Evolutionary conservation across 2,113 vertebrate species (phyloP).

Genomic region (Odocoileus virginianus): DNA sequence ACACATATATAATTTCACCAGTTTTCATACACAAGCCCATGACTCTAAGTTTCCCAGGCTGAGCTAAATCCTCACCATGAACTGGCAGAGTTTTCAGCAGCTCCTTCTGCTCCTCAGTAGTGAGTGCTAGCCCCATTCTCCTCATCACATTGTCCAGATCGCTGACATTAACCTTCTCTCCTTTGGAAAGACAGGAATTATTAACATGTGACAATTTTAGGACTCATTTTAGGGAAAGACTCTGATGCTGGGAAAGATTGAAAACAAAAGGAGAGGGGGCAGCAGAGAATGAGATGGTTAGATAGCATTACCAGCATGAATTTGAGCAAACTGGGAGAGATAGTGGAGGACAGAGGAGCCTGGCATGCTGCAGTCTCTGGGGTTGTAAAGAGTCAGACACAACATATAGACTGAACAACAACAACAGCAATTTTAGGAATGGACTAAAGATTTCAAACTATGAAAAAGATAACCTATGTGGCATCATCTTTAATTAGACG

Average conservation of each 20-base stretch:
- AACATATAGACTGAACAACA: neutral
- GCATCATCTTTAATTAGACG: neutral
- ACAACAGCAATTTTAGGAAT: neutral
- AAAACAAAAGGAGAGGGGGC: neutral
- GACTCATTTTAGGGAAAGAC: neutral
- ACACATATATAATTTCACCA: neutral
- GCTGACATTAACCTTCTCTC: neutral
- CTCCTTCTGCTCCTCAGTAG: neutral
- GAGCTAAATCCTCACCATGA: neutral
- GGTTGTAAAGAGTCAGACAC: neutral
- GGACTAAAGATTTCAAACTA: neutral
- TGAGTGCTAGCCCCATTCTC: neutral
- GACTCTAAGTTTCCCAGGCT: neutral
- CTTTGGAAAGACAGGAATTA: slow-evolving; percentile 26
- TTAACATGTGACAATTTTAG: neutral
- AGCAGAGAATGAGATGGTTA: neutral
- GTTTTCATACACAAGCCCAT: neutral
- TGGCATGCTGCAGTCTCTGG: neutral
- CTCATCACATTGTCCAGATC: neutral
- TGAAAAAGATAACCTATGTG: neutral
- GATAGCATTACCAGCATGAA: neutral
- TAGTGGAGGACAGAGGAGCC: neutral
- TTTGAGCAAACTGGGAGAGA: neutral
- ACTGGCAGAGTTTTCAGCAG: neutral
- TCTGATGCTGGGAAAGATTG: neutral